Conservation (phyloP, 2,888 invertebrate species). For the Athalia circularis region DNA sequence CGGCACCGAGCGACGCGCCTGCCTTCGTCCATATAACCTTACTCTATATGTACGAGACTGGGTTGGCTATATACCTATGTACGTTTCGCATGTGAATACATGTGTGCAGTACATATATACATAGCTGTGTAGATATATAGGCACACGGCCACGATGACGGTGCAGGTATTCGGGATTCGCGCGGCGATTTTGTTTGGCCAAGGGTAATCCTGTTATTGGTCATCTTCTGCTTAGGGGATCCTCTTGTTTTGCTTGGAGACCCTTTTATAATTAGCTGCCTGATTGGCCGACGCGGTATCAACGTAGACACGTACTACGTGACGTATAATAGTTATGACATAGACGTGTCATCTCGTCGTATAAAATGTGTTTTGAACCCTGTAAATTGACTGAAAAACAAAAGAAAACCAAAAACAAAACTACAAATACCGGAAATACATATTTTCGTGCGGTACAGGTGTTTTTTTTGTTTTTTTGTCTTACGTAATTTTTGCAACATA, state of each 20-base stretch:
- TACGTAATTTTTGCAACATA: too few species aligned
- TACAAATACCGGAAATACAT: too few species aligned
- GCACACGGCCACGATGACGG: conserved; percentile 11
- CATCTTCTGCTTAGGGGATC: conserved; percentile 26
- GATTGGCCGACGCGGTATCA: conserved; percentile 44
- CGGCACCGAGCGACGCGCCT: conserved; percentile 33
- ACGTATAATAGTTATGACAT: conserved; percentile 47
- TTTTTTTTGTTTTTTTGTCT: too few species aligned
- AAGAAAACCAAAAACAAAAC: too few species aligned
- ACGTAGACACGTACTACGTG: conserved; percentile 38
- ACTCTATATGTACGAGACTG: too few species aligned
- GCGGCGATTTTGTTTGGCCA: conserved; percentile 37
- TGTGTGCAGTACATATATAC: not conserved
- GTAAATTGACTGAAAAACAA: too few species aligned
- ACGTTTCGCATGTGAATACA: too few species aligned
- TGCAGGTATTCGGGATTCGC: conserved; percentile 19
- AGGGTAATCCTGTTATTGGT: conserved; percentile 45
- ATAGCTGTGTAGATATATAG: not conserved
- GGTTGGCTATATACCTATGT: too few species aligned
- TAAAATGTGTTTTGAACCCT: too few species aligned
- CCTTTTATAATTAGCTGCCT: conserved; percentile 47
- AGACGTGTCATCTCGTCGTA: not conserved
- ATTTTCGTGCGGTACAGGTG: too few species aligned
- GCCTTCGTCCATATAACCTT: conserved; percentile 23
- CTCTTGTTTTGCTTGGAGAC: conserved; percentile 46